phyloP scores from a whole-genome alignment of 2,888 invertebrate species.

The Sympetrum striolatum region DNA sequence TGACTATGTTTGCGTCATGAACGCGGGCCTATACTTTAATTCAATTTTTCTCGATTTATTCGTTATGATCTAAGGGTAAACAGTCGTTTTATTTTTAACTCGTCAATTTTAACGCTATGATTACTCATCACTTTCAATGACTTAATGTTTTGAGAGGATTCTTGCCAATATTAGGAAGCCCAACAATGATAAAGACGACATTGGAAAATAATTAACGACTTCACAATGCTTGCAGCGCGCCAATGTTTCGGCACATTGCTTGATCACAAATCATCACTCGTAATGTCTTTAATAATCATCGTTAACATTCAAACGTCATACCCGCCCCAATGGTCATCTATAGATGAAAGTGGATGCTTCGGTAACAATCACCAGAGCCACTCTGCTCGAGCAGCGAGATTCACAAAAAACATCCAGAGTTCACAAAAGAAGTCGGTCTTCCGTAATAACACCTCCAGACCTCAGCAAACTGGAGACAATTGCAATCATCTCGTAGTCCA shows the following conservation, averaged over 20 bases:
- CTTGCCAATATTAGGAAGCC: conserved; percentile 33
- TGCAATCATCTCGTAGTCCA: not conserved
- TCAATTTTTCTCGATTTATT: not conserved
- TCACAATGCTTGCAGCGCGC: not conserved
- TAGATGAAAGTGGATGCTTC: not conserved
- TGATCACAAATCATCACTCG: not conserved
- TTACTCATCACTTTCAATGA: conserved; percentile 37
- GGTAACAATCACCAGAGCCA: not conserved
- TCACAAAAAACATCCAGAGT: not conserved
- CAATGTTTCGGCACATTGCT: not conserved
- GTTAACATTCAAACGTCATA: not conserved
- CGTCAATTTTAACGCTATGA: not conserved
- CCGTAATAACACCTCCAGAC: not conserved
- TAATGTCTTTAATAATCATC: not conserved
- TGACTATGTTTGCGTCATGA: not conserved
- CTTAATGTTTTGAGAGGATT: conserved; percentile 39
- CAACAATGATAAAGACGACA: conserved; percentile 38
- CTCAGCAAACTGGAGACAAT: not conserved
- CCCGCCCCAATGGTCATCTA: not conserved
- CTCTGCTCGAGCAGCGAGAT: not conserved
- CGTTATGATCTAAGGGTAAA: not conserved
- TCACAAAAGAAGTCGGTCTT: not conserved
- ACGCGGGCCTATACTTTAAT: not conserved
- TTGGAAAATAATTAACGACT: conserved; percentile 30
- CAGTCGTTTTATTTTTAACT: not conserved